Evolutionary conservation across 2,797 vertebrate genomes (phyloP), one percentile per base, ranked within the genome.

Genomic region (Threskiornis aethiopicus): DNA sequence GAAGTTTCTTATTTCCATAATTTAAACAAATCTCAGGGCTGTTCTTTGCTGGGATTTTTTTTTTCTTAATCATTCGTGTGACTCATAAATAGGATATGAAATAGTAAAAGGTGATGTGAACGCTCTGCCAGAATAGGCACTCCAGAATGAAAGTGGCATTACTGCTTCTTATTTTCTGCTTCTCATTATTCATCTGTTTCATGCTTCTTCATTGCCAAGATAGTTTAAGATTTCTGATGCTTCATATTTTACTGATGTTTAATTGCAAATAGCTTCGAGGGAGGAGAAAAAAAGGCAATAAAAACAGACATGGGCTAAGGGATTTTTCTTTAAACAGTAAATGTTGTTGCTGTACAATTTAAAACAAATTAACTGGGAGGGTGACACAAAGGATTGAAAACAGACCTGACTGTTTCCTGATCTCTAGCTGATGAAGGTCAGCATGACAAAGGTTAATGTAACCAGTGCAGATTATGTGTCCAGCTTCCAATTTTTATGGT

Each of bases 141-240:
- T 96, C 79, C 95, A 95, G 77, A 95, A 87, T 78, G 46, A 94
- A 96, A 95, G 93, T 64, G 69, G 59, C 62, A 90, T 97, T 97
- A 95, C 97, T 91, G 83, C 78, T 97, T 93, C 86, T 97, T 97
- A 97, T 97, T 97, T 95, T 70, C 77, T 84, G 76, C 61, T 94
- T 85, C 95, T 96, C 93, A 90, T 97, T 97, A 97, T 97, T 96
- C 87, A 95, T 96, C 88, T 81, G 35, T 79, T 94, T 96, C 85
- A 70, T 91, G 79, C 76, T 66, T 95, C 89, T 95, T 97, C 77
- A 65, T 59, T 95, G 76, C 72, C 90, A 90, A 84, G 81, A 95
- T 57, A 96, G 88, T 73, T 83, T 89, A 88, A 78, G 54, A 70
- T 86, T 93, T 75, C 90, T 94, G 58, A 91, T 95, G 85, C 90